phyloP scores from a whole-genome alignment of 2,113 vertebrate species.

The Eptesicus fuscus region DNA sequence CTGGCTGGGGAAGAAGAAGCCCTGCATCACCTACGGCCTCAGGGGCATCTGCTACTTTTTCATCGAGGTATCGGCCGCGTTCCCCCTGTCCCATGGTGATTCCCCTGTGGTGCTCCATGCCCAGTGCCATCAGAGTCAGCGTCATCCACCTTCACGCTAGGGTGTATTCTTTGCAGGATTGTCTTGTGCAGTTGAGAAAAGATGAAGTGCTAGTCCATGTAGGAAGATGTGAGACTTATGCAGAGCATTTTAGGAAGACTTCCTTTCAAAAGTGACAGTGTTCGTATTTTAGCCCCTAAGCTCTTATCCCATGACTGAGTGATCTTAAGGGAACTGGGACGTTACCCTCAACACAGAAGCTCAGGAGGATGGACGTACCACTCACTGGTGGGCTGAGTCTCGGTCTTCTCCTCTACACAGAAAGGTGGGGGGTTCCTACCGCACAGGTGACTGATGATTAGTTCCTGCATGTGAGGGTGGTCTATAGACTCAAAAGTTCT shows the following conservation, averaged over 20 bases:
- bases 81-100: accelerated
- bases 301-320: too few species aligned
- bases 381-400: neutral
- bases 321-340: neutral
- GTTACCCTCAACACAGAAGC: neutral
- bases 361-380: accelerated
- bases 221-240: neutral
- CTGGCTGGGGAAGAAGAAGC: constrained; percentile 97
- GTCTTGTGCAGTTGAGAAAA: neutral
- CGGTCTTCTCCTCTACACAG: too few species aligned
- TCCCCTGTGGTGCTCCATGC: neutral
- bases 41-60: constrained; percentile 96
- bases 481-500: neutral
- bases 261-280: neutral
- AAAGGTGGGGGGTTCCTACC: neutral
- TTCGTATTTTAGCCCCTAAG: neutral
- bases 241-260: too few species aligned
- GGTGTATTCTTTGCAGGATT: too few species aligned
- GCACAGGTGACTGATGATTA: too few species aligned
- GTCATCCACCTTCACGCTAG: neutral
- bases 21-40: constrained; percentile 97
- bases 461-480: neutral
- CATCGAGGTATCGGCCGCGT: constrained; percentile 80
- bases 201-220: neutral
- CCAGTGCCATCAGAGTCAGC: neutral